A percentile compares a stretch with the other conserved stretches of the same genome.
These are phyloP conservation scores for Gobio gobio DNA, from an alignment of 2,113 vertebrate genomes.

Conservation along the genomic window DNA sequence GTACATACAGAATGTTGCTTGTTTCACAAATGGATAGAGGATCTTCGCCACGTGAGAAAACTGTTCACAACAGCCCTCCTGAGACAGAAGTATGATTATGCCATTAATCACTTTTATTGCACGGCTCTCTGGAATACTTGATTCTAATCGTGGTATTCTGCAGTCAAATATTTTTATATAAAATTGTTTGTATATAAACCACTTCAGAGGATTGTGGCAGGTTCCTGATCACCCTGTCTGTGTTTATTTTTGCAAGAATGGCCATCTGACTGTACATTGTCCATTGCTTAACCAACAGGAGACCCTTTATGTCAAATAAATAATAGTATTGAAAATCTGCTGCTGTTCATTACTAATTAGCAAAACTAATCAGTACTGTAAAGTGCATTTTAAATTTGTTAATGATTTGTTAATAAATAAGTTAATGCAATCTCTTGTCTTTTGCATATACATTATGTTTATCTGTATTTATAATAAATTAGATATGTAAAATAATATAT, in stretches of 20 bases:
- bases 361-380: not conserved
- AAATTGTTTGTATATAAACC: not conserved
- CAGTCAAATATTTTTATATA: not conserved
- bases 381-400: too few relatives aligned
- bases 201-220: not conserved
- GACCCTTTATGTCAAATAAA: too few relatives aligned
- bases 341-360: not conserved
- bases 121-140: slow-evolving; percentile 22
- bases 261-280: not conserved
- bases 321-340: not conserved
- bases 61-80: slow-evolving; percentile 22
- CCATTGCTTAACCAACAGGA: not conserved
- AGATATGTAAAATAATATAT: too few relatives aligned
- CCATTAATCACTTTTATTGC: slow-evolving; percentile 30
- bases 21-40: slow-evolving; percentile 35
- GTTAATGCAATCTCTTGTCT: too few relatives aligned
- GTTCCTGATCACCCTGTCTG: not conserved
- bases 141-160: not conserved
- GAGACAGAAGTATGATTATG: slow-evolving; percentile 13
- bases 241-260: not conserved
- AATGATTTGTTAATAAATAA: too few relatives aligned
- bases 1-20: slow-evolving; percentile 46
- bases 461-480: too few relatives aligned
- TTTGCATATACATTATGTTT: too few relatives aligned
- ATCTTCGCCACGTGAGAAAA: slow-evolving; percentile 13